Conservation (phyloP, 2,797 vertebrate genomes). For the Falco naumanni region DNA sequence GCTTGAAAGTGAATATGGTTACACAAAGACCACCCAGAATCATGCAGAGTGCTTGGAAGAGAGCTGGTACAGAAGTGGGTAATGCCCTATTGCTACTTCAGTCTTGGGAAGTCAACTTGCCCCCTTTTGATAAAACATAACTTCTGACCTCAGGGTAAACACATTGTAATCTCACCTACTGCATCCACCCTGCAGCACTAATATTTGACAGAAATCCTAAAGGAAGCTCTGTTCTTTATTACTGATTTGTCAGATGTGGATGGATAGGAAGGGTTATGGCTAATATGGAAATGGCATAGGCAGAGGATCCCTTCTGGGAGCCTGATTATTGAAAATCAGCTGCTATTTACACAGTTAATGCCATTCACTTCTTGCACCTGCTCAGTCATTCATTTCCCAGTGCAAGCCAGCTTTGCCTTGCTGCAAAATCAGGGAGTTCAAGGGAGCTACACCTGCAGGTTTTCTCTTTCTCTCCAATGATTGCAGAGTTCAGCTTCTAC, state of each 20-base stretch:
- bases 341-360: slow-evolving; percentile 69
- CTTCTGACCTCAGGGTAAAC: neutral
- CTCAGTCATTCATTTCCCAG: slow-evolving; percentile 51
- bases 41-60: neutral
- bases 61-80: neutral
- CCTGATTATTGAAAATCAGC: slow-evolving; percentile 51
- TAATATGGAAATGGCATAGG: slow-evolving; percentile 23
- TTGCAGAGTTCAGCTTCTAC: neutral
- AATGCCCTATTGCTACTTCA: neutral
- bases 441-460: slow-evolving; percentile 34
- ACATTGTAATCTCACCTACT: neutral
- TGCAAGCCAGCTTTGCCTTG: slow-evolving; percentile 12
- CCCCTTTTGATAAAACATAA: neutral
- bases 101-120: neutral
- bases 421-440: slow-evolving; percentile 34
- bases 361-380: slow-evolving; percentile 53
- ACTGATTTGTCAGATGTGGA: neutral
- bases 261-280: neutral
- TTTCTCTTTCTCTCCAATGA: neutral
- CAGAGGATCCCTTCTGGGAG: slow-evolving; percentile 39
- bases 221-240: slow-evolving; percentile 8
- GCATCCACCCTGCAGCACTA: neutral
- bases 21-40: neutral
- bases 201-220: slow-evolving; percentile 10
- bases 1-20: neutral